phyloP scores from a whole-genome alignment of 2,797 vertebrate species.

The Denticeps clupeoides region DNA sequence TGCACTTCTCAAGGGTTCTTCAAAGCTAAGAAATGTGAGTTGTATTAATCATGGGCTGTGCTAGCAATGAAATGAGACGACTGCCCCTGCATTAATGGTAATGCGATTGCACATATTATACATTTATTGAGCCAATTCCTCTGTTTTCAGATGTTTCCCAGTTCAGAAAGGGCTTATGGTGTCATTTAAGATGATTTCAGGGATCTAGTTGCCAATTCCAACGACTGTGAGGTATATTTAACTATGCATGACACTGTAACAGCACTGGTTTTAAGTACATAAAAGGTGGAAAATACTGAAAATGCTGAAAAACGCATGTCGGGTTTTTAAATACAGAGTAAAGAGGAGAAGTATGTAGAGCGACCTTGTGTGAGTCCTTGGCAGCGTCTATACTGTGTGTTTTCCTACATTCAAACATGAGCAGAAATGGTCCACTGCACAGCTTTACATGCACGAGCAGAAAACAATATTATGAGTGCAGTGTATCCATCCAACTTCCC shows the following conservation, averaged over 20 bases:
- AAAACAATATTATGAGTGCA: slow-evolving; percentile 24
- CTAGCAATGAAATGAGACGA: slow-evolving; percentile 29
- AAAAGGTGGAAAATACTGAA: too few species aligned
- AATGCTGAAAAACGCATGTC: neutral
- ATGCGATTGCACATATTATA: slow-evolving; percentile 21
- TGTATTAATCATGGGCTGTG: slow-evolving; percentile 44
- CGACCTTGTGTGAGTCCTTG: slow-evolving; percentile 40
- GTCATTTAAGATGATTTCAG: neutral
- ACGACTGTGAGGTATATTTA: slow-evolving; percentile 1
- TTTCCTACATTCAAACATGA: slow-evolving; percentile 15
- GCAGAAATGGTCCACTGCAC: slow-evolving; percentile 28
- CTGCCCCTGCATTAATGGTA: slow-evolving; percentile 21
- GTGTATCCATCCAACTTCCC: slow-evolving; percentile 8
- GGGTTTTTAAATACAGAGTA: neutral
- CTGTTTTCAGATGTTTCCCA: slow-evolving; percentile 16
- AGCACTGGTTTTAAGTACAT: too few species aligned
- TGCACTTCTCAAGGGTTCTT: slow-evolving; percentile 32
- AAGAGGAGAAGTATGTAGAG: neutral
- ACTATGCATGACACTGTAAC: too few species aligned
- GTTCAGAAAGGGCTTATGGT: neutral
- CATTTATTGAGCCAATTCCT: slow-evolving; percentile 18
- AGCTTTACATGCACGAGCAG: slow-evolving; percentile 33
- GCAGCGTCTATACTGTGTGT: slow-evolving; percentile 16
- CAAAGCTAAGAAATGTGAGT: slow-evolving; percentile 34
- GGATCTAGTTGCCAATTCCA: neutral